Evolutionary conservation across 1,140 invertebrate genomes (phyloP).

Genomic region (Vanessa atalanta): DNA sequence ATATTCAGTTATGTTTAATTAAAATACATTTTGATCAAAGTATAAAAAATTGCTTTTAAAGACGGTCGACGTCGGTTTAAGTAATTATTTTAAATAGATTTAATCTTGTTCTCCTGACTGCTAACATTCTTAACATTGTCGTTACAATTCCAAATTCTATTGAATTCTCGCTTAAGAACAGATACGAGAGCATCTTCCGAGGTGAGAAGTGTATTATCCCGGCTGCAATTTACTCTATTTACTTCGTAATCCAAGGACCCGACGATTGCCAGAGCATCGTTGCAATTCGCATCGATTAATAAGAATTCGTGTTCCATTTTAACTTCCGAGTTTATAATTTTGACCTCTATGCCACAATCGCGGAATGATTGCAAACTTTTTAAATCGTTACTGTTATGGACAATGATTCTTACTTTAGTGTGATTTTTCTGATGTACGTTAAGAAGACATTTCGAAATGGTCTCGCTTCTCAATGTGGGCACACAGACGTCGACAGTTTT

Average conservation of each 20-base stretch:
- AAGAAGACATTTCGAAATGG: constrained; percentile 56
- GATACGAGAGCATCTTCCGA: constrained; percentile 51
- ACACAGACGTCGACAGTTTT: constrained; percentile 57
- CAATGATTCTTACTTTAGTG: constrained; percentile 50
- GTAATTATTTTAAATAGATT: not conserved
- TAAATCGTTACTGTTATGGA: constrained; percentile 50
- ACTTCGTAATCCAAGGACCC: constrained; percentile 60
- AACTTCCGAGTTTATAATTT: constrained; percentile 47
- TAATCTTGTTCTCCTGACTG: not conserved
- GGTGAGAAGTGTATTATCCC: constrained; percentile 55
- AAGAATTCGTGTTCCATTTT: constrained; percentile 62
- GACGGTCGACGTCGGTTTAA: not conserved
- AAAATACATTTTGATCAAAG: not conserved
- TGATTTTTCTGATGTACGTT: constrained; percentile 50
- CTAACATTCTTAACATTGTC: not conserved
- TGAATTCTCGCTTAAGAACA: constrained; percentile 58
- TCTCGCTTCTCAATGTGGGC: constrained; percentile 56
- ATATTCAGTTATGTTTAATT: constrained; percentile 7
- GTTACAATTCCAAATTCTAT: constrained; percentile 57
- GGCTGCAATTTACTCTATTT: constrained; percentile 49
- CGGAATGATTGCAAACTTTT: constrained; percentile 40
- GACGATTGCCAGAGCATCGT: constrained; percentile 54
- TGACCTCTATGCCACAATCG: constrained; percentile 55
- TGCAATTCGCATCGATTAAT: constrained; percentile 53
- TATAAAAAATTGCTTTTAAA: not conserved